These are phyloP conservation scores for Excalfactoria chinensis DNA, from an alignment of 2,113 vertebrate genomes.

Conservation along the genomic window DNA sequence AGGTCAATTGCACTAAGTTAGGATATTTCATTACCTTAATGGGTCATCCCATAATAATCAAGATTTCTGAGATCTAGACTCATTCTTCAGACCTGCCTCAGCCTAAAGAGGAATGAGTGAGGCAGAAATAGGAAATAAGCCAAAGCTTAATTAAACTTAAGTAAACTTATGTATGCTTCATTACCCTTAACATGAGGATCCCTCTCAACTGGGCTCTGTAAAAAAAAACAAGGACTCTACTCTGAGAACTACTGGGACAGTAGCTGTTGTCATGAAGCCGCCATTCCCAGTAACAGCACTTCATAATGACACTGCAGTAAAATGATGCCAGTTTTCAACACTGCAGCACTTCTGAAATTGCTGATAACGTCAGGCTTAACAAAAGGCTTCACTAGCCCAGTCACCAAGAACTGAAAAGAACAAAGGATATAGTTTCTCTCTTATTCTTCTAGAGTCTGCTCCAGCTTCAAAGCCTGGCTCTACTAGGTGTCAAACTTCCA, in stretches of 20 bases:
- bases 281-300: not conserved
- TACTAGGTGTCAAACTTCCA: not conserved
- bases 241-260: not conserved
- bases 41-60: not conserved
- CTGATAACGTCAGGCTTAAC: not conserved
- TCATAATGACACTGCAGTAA: not conserved
- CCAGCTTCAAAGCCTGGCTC: not conserved
- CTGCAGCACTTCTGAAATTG: not conserved
- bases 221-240: not conserved
- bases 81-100: not conserved
- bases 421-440: not conserved
- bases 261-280: not conserved
- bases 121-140: not conserved
- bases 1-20: not conserved
- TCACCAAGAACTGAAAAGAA: not conserved
- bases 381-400: not conserved
- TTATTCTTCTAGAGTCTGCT: not conserved
- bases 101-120: not conserved
- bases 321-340: not conserved
- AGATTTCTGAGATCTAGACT: not conserved
- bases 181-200: not conserved
- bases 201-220: not conserved
- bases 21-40: not conserved
- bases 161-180: not conserved
- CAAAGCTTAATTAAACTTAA: not conserved